Evolutionary conservation across 2,113 vertebrate species (phyloP), one percentile per base, ranked within the genome.

Genomic region (Cygnus atratus): DNA sequence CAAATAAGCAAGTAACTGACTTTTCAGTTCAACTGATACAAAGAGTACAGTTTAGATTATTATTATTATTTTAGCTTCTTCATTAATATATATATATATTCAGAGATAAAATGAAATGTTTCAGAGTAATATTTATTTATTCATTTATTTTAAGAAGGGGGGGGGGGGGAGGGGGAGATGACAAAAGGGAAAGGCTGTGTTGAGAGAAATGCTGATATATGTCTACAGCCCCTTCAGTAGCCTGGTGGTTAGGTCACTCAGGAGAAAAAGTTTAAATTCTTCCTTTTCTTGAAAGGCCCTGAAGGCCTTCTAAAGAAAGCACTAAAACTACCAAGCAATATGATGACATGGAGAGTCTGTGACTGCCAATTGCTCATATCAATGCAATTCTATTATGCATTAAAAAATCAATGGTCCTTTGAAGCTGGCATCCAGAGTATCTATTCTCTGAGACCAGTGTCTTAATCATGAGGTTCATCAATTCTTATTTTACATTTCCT

Each of bases 41-140:
- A 41, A 52, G 6, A 59, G 21, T 11, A 33, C 17, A 48, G 11
- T 4, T 62, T 16, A 35, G 17, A 41, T 6, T 0, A 1, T 2
- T 61, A 29, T 6, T 0, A 1, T 2, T 61, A 15, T 48, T 35
- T 62, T 33, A n/a, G 11, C 44, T 84, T 75, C 12, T 33, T 13
- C 19, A 50, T 39, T 1, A 67, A 52, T 48, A 48, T 48, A 48
- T 48, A 48, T 48, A 21, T 48, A 84, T 0, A 8, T 22, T 54
- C 7, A 16, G 3, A 46, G 39, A 48, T 84, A n/a, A 41, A 59
- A 37, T n/a, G 1, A 43, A 91, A 33, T 46, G 9, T 22, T 86
- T 83, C 29, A 9, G 26, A 50, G 74, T 48, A 48, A 21, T 48
- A 48, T 21, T 48, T 48, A 48, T 48, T 48, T 21, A 48, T 48